Conservation (phyloP, 2,113 vertebrate genomes). For the Chrysochloris asiatica region DNA sequence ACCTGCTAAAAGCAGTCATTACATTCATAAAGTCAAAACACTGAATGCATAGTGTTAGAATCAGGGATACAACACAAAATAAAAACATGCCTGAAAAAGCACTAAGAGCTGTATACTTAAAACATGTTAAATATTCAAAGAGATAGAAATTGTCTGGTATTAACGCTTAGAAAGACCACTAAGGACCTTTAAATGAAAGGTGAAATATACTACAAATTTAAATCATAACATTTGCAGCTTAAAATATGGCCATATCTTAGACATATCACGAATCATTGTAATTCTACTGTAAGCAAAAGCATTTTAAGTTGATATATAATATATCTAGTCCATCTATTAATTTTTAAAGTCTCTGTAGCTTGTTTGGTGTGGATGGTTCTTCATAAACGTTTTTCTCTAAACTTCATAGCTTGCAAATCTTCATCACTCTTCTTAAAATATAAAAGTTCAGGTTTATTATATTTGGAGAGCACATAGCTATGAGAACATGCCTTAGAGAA, state of each 20-base stretch:
- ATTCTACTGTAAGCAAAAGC: neutral
- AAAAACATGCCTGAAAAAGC: neutral
- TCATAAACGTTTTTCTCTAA: neutral
- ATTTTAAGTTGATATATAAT: neutral
- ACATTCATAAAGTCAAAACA: conserved; percentile 5
- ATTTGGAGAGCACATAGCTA: neutral
- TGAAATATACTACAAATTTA: neutral
- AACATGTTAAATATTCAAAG: conserved; percentile 7
- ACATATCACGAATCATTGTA: neutral
- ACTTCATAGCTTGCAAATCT: neutral
- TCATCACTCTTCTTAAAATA: neutral
- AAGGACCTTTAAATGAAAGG: neutral
- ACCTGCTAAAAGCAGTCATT: neutral
- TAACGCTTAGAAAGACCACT: neutral
- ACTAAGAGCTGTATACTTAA: neutral
- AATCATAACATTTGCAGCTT: conserved; percentile 41
- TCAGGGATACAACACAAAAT: neutral
- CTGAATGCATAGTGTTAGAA: neutral
- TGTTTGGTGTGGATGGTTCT: neutral
- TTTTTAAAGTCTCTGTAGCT: neutral
- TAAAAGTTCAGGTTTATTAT: conserved; percentile 2
- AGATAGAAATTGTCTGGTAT: conserved; percentile 7
- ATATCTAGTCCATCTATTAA: neutral
- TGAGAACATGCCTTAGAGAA: neutral
- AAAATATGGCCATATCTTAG: neutral